Percentiles rank a stretch among this genome's conserved stretches.
phyloP scores from a whole-genome alignment of 2,113 vertebrate genomes.

The Telmatochromis sp. region DNA sequence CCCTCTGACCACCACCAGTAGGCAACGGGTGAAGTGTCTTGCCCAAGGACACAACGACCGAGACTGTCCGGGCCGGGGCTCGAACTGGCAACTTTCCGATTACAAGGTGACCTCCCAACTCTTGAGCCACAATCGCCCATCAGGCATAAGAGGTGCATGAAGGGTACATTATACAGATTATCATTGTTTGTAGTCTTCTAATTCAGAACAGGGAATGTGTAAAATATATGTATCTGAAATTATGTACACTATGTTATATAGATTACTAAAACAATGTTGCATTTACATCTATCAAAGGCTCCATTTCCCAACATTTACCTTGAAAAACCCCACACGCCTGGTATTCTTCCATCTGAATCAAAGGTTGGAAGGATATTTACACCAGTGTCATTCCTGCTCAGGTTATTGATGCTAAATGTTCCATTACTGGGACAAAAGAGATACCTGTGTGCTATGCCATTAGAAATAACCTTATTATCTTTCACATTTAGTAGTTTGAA shows the following conservation, averaged over 20 bases:
- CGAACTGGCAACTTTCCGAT: rapidly evolving
- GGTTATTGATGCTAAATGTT: conserved; percentile 9
- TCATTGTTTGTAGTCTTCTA: neutral
- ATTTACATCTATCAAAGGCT: rapidly evolving
- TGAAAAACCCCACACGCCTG: neutral
- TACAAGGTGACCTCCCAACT: rapidly evolving
- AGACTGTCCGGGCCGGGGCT: rapidly evolving
- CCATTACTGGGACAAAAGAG: neutral
- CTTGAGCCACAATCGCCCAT: neutral
- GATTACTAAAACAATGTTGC: neutral
- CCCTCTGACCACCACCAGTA: neutral
- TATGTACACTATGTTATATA: neutral
- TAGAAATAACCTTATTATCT: rapidly evolving
- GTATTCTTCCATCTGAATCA: rapidly evolving
- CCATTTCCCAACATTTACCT: neutral
- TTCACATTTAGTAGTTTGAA: neutral
- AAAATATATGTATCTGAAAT: neutral
- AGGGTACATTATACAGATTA: neutral
- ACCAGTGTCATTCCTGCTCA: neutral
- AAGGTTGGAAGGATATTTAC: neutral
- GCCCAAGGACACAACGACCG: neutral
- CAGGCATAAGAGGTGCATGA: neutral
- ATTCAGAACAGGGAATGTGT: rapidly evolving
- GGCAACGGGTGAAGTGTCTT: neutral
- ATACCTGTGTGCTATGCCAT: rapidly evolving